Evolutionary conservation across 2,797 vertebrate species (phyloP), one percentile per base, ranked within the genome.

Genomic region (Aplochiton taeniatus): DNA sequence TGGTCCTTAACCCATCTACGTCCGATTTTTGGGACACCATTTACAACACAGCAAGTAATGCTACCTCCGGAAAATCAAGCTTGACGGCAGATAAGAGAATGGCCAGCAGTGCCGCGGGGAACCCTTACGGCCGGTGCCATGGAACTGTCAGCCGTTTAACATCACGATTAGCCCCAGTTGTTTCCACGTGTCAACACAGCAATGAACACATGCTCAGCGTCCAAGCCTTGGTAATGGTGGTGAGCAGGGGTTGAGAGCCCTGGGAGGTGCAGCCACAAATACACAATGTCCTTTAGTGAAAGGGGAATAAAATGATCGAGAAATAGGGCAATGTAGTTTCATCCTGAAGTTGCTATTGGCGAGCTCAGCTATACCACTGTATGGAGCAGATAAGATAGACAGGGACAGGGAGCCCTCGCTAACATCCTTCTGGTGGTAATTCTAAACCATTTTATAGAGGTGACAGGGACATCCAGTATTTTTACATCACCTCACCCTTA

Each of bases 91-190:
- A 58, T 0, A 45, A 64, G 56, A n/a, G 63, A 16, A 4, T 31
- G 31, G 54, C 44, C 50, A 64, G 64, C 54, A 44, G n/a, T n/a
- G n/a, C n/a, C n/a, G n/a, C 63, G 58, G 48, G 11, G 64, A 69
- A 31, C 46, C 57, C 45, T 45, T 63, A 14, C 31, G 59, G 47
- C 64, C 54, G 44, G 69, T 79, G 83, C 80, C 78, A 78, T 63
- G 52, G 81, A 88, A 77, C 84, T 87, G 84, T 84, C 84, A 84
- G 75, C 74, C 70, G 64, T 88, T 89, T 81, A 89, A 85, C 82
- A 76, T 89, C 72, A 77, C 76, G 85, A 87, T 90, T 78, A 85
- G 78, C 73, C 57, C 59, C 87, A 91, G 89, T 87, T 88, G 87
- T 71, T 85, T 77, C 80, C 63, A 76, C 19, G 58, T 80, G 85